Percentiles rank a stretch among this genome's conserved stretches.
Conservation (phyloP, 2,113 vertebrate species). For the Sinosuthora webbiana region DNA sequence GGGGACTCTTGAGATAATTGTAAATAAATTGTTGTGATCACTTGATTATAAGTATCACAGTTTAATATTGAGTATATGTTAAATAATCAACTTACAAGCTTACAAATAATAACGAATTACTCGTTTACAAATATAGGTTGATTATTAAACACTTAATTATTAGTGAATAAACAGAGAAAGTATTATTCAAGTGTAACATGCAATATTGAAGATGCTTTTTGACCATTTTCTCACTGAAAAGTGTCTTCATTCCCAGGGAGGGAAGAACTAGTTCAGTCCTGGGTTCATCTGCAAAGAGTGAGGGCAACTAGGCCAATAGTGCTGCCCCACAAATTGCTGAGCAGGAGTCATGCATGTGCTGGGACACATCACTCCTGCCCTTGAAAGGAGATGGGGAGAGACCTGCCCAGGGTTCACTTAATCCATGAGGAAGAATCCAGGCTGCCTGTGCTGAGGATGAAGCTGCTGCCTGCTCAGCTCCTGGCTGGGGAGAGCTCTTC, state of each 20-base stretch:
- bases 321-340: neutral
- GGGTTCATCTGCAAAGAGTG: rapidly evolving
- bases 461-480: neutral
- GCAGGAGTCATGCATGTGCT: rapidly evolving
- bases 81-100: neutral
- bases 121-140: neutral
- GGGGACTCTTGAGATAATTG: neutral
- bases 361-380: neutral
- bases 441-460: neutral
- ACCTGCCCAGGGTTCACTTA: neutral
- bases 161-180: neutral
- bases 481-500: neutral
- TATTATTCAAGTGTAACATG: neutral
- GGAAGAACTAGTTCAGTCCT: neutral
- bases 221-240: neutral
- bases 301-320: neutral
- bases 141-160: neutral
- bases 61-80: neutral
- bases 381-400: neutral
- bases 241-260: neutral
- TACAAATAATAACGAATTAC: neutral
- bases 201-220: neutral
- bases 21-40: neutral
- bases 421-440: neutral
- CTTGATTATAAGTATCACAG: neutral